Conservation (phyloP, 30 jellyfish, hydroid and myxozoan genomes). For the Cassiopea andromeda region DNA sequence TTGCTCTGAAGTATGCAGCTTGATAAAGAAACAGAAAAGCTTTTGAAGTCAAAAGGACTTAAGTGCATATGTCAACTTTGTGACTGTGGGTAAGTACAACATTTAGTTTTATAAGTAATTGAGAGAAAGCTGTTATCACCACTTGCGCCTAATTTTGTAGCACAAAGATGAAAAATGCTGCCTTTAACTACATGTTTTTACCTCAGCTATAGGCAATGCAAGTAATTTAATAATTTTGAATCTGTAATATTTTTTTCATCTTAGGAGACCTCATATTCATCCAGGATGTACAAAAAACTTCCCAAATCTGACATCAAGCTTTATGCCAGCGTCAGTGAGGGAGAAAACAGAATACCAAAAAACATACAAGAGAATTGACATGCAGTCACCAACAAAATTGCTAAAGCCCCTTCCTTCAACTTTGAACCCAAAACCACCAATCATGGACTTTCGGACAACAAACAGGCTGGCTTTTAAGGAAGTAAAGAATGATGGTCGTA, state of each 20-base stretch:
- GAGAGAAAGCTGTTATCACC: neutral
- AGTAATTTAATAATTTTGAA: neutral
- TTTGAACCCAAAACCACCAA: slow-evolving; percentile 87
- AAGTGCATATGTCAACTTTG: slow-evolving; percentile 86
- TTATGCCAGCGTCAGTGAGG: slow-evolving; percentile 11
- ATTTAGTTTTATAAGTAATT: neutral
- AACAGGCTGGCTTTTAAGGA: slow-evolving; percentile 65
- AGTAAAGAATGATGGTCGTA: slow-evolving; percentile 40
- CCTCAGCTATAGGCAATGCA: too few relatives aligned
- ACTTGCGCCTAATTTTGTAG: too few relatives aligned
- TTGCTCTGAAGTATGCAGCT: slow-evolving; percentile 22
- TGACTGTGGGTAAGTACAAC: slow-evolving; percentile 88
- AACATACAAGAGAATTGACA: slow-evolving; percentile 20
- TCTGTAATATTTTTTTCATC: neutral
- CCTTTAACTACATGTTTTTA: too few relatives aligned
- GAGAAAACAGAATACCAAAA: slow-evolving; percentile 60
- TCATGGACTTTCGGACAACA: slow-evolving; percentile 89
- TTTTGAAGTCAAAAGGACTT: slow-evolving; percentile 61
- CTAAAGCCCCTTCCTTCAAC: slow-evolving; percentile 60
- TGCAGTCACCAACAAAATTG: slow-evolving; percentile 15
- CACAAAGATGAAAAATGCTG: too few relatives aligned
- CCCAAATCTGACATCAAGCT: slow-evolving; percentile 47
- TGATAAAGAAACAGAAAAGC: slow-evolving; percentile 60
- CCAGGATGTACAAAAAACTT: slow-evolving; percentile 64
- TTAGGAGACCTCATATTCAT: slow-evolving; percentile 82